These are phyloP conservation scores for Erebia aethiops DNA, from an alignment of 2,888 invertebrate species.

Conservation along the genomic window DNA sequence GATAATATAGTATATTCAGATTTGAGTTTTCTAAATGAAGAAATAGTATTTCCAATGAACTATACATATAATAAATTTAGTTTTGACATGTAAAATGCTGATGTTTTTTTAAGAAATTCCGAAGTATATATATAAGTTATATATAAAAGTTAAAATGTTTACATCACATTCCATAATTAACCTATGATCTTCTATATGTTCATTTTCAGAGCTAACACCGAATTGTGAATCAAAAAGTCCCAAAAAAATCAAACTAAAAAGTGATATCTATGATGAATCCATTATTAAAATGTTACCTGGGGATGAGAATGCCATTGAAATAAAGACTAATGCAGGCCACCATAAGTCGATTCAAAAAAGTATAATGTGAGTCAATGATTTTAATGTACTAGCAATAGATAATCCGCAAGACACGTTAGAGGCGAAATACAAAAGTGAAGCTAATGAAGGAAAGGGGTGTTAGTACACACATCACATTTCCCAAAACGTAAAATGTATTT, in stretches of 20 bases:
- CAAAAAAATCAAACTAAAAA: conserved; percentile 49
- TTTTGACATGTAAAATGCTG: not conserved
- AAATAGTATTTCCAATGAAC: not conserved
- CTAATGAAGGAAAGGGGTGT: too few species aligned
- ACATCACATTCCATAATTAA: not conserved
- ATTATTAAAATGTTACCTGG: conserved; percentile 69
- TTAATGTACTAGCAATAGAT: not conserved
- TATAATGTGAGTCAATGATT: conserved; percentile 62
- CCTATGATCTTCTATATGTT: conserved; percentile 1
- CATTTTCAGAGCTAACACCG: conserved; percentile 54
- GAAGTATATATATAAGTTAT: not conserved
- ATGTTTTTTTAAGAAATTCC: not conserved
- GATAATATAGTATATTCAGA: too few species aligned
- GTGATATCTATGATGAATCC: conserved; percentile 61
- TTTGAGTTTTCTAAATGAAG: too few species aligned
- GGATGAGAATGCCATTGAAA: conserved; percentile 57
- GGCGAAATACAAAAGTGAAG: not conserved
- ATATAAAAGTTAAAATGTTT: not conserved
- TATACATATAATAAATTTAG: not conserved
- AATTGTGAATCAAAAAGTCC: conserved; percentile 38
- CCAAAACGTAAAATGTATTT: too few species aligned
- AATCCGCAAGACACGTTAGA: not conserved
- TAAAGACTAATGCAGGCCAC: conserved; percentile 46
- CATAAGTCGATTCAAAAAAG: conserved; percentile 71
- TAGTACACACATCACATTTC: too few species aligned